Evolutionary conservation across 2,113 vertebrate genomes (phyloP), one percentile per base, ranked within the genome.

Genomic region (Promerops cafer): DNA sequence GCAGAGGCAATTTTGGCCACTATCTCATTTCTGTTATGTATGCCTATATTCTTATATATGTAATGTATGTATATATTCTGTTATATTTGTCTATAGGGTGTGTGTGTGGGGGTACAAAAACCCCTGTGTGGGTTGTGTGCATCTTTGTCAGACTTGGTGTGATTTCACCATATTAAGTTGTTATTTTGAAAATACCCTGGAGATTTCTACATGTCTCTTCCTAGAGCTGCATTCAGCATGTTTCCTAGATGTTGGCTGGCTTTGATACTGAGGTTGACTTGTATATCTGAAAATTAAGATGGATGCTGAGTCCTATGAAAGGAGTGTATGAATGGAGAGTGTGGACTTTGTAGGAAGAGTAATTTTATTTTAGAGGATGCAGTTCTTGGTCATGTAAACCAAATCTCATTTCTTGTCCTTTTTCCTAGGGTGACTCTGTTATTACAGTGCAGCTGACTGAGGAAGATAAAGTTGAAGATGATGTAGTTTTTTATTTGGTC

Each of bases 401-500:
- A 92, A 60, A 79, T 68, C 13, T 35, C 42, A 59, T 71, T 64
- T 53, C 47, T 85, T 72, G 56, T 74, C 74, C 5, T 80, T 77
- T 90, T 65, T 30, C 93, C 50, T 81, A 99, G 99, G 99, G 99
- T 61, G 98, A 98, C 91, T 99, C 98, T 96, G 97, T 99, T 87
- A 97, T 99, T 94, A 99, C 99, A 7, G 98, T 99, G 72, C 96
- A 98, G 97, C 98, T 99, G 89, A 94, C 98, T 11, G 98, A 99
- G 89, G 99, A 99, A 68, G 97, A 97, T 57, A 96, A 96, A 93
- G 96, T 98, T 61, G 98, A 98, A 84, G 98, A 99, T 88, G 98
- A 98, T 91, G 98, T 98, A 76, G 98, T 98, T 95, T 99, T 99
- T 96, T 99, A 99, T 97, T 98, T 99, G 96, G 97, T 99, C 78